These are phyloP conservation scores for Mirounga angustirostris DNA, from an alignment of 2,113 vertebrate genomes.

Conservation along the genomic window DNA sequence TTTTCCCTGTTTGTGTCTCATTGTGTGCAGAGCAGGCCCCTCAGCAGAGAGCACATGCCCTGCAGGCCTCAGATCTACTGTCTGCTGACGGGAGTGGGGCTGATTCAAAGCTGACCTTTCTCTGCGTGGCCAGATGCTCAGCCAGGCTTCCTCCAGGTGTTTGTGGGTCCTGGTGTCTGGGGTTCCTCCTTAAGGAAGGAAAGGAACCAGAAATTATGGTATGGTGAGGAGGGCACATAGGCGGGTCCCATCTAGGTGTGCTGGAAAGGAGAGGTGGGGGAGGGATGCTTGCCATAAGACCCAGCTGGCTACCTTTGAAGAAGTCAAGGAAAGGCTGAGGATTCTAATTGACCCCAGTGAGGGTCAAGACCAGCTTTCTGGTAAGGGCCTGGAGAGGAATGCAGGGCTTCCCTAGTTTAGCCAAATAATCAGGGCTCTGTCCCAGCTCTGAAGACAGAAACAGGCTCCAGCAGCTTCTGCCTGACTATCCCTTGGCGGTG, in stretches of 20 bases:
- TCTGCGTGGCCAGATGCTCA: neutral
- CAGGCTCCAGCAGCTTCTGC: neutral
- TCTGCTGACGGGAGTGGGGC: rapidly evolving
- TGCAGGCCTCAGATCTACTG: neutral
- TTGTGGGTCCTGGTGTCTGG: neutral
- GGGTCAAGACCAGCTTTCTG: neutral
- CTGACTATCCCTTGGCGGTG: neutral
- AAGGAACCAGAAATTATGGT: neutral
- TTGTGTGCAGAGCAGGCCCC: too few relatives aligned
- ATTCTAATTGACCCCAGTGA: neutral
- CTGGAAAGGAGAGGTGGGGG: neutral
- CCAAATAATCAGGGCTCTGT: neutral
- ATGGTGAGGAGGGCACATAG: neutral
- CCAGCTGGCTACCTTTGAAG: neutral
- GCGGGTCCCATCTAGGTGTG: neutral
- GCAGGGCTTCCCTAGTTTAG: neutral
- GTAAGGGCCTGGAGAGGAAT: neutral
- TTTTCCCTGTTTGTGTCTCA: neutral
- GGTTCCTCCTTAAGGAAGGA: neutral
- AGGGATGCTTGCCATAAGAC: rapidly evolving
- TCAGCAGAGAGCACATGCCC: rapidly evolving
- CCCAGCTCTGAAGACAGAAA: neutral
- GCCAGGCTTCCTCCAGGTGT: neutral
- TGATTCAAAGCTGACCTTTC: neutral
- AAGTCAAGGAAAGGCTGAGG: neutral